phyloP scores from a whole-genome alignment of 2,113 vertebrate species.

The Benitochromis conjunctus region DNA sequence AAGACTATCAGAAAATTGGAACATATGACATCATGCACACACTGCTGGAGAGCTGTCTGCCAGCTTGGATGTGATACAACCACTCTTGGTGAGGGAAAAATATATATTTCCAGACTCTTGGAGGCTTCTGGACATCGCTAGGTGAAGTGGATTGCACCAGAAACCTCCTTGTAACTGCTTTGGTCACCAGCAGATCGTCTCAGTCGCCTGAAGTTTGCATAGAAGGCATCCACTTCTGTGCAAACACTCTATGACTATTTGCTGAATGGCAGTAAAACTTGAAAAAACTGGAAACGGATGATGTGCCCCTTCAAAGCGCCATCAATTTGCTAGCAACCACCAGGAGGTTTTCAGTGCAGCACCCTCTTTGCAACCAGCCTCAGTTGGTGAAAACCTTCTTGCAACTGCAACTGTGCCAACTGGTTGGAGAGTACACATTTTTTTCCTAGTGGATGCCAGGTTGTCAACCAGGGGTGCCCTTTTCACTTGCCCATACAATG shows the following conservation, averaged over 20 bases:
- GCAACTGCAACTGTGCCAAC: neutral
- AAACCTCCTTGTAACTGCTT: neutral
- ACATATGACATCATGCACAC: neutral
- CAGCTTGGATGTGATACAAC: neutral
- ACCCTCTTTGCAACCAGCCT: neutral
- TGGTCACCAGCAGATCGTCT: neutral
- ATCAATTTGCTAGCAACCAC: fast-evolving
- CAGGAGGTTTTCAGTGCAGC: neutral
- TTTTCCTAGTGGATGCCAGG: neutral
- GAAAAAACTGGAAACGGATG: neutral
- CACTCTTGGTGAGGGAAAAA: fast-evolving
- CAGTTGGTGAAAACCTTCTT: neutral
- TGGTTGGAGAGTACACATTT: neutral
- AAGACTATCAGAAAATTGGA: neutral
- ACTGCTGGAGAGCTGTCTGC: neutral
- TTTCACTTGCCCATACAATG: neutral
- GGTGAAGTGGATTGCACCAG: neutral
- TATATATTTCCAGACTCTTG: neutral
- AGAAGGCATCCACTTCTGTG: neutral
- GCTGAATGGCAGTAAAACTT: neutral
- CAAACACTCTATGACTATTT: neutral
- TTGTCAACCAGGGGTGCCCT: fast-evolving
- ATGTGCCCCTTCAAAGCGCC: neutral
- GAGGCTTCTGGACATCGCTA: neutral
- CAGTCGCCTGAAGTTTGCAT: neutral